phyloP scores from a whole-genome alignment of 92 coral and sea anemone species.

The Scolanthus callimorphus region DNA sequence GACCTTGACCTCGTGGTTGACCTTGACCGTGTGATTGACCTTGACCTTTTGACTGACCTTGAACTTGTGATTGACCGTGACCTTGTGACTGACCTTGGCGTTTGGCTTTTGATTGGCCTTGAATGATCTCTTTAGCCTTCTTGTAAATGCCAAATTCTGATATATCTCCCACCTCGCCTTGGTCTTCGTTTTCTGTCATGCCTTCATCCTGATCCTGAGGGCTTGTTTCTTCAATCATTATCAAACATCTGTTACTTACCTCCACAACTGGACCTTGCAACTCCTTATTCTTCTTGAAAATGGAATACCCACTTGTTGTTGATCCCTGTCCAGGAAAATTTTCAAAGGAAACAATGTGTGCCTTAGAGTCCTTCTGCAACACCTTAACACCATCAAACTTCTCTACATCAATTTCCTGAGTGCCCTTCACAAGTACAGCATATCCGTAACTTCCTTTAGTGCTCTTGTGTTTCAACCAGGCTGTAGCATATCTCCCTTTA shows the following conservation, averaged over 20 bases:
- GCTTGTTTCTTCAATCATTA: slow-evolving; percentile 52
- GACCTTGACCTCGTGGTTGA: no score
- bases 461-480: slow-evolving; percentile 50
- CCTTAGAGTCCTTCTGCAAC: slow-evolving; percentile 17
- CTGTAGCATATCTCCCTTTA: slow-evolving; percentile 44
- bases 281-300: slow-evolving; percentile 15
- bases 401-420: not conserved
- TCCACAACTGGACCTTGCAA: slow-evolving; percentile 35
- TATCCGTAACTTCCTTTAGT: slow-evolving; percentile 32
- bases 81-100: no score
- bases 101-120: no score
- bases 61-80: no score
- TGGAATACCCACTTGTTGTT: slow-evolving; percentile 40
- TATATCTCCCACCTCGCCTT: slow-evolving; percentile 8
- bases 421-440: slow-evolving; percentile 32
- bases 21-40: no score
- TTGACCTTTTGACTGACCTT: no score
- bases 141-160: no score
- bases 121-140: no score
- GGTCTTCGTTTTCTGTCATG: not conserved
- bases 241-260: slow-evolving; percentile 25
- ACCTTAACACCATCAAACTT: not conserved
- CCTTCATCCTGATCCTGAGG: not conserved
- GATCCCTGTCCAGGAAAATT: slow-evolving; percentile 22
- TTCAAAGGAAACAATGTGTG: slow-evolving; percentile 54